Conservation (phyloP, 2,888 invertebrate species). For the Andrena praecox region DNA sequence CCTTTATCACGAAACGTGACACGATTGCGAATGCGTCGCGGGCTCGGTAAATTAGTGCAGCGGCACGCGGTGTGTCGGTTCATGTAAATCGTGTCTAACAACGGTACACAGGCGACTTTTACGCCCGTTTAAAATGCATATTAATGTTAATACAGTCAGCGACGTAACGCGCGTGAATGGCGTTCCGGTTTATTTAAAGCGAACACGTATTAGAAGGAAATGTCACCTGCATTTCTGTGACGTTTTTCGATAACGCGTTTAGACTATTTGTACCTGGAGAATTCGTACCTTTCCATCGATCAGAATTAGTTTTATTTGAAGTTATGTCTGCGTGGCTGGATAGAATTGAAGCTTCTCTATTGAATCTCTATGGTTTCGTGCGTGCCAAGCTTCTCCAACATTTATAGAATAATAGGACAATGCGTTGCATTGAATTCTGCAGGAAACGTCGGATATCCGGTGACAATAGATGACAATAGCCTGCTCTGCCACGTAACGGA, state of each 20-base stretch:
- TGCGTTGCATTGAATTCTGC: slow-evolving; percentile 56
- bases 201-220: slow-evolving; percentile 27
- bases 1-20: slow-evolving; percentile 59
- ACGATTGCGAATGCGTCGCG: slow-evolving; percentile 25
- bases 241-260: too few relatives aligned
- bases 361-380: slow-evolving; percentile 22
- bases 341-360: neutral
- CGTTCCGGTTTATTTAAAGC: slow-evolving; percentile 29
- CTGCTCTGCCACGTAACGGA: slow-evolving; percentile 35
- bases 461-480: slow-evolving; percentile 54
- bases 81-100: slow-evolving; percentile 49
- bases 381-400: slow-evolving; percentile 41
- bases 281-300: neutral
- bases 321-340: neutral
- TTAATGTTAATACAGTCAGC: slow-evolving; percentile 54
- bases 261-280: neutral
- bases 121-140: slow-evolving; percentile 43
- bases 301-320: neutral
- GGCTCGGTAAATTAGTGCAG: slow-evolving; percentile 39
- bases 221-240: slow-evolving; percentile 31
- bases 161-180: slow-evolving; percentile 28
- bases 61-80: slow-evolving; percentile 1
- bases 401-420: slow-evolving; percentile 54
- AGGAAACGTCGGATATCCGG: slow-evolving; percentile 67
- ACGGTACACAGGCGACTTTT: slow-evolving; percentile 27